phyloP scores from a whole-genome alignment of 2,797 vertebrate genomes.

The Parambassis ranga region DNA sequence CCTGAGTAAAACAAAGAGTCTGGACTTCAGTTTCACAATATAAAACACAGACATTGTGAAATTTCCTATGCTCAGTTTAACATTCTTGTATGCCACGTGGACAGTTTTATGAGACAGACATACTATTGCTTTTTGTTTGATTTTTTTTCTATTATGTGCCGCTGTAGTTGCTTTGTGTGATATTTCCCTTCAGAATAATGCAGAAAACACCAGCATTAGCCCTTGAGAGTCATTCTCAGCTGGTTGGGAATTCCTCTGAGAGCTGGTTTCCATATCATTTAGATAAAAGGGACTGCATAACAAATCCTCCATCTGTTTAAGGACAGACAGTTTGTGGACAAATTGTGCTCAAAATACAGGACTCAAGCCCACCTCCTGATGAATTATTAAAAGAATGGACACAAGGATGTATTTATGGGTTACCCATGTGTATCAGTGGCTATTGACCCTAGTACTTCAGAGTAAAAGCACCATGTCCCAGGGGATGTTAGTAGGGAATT shows the following conservation, averaged over 20 bases:
- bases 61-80: conserved; percentile 6
- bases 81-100: neutral
- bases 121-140: neutral
- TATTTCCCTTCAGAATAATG: conserved; percentile 28
- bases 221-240: conserved; percentile 25
- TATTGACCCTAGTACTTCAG: conserved; percentile 52
- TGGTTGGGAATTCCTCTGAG: conserved; percentile 39
- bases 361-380: conserved; percentile 21
- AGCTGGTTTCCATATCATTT: conserved; percentile 44
- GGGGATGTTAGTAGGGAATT: conserved; percentile 22
- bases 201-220: conserved; percentile 10
- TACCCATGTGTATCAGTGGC: conserved; percentile 35
- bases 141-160: conserved; percentile 18
- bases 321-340: conserved; percentile 19
- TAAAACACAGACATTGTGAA: conserved; percentile 18
- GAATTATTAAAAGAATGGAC: conserved; percentile 48
- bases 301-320: conserved; percentile 39
- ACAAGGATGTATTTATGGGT: conserved; percentile 43
- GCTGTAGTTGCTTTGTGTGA: conserved; percentile 4
- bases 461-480: conserved; percentile 28
- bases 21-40: conserved; percentile 17
- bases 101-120: neutral
- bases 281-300: conserved; percentile 54
- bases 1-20: conserved; percentile 66
- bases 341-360: conserved; percentile 15